Base-by-base conservation (phyloP, 2,888 invertebrate genomes). In the Tolmerus cingulatus region DNA sequence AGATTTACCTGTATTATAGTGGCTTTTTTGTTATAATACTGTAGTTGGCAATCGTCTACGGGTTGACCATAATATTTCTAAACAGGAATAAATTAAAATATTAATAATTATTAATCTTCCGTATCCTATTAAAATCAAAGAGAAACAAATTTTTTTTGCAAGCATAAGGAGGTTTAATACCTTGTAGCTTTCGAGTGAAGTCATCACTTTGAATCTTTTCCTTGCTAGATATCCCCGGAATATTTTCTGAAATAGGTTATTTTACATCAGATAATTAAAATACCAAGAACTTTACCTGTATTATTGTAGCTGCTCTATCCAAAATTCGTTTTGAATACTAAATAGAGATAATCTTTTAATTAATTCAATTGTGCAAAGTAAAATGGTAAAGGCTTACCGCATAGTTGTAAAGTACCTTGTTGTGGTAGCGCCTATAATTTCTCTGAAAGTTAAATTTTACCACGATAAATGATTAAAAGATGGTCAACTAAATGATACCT, bases 291-390 rank as follows among this genome's bases (percentile, higher is more conserved):
- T n/a, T 19, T 51, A 51, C 51, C 37, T 87, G 74, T 40, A 87
- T 87, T 74, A 19, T 46, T 14, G 51, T 81, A 12, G 87, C 87
- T 19, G 87, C 87, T 23, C n/a, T 23, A 46, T 34, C 23, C 19
- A 78, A 27, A n/a, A 66, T 37, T 37, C 37, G 37, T 19, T 34
- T 34, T 34, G 77, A 16, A 3, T 9, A 16, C 77, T 77, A 19
- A 0, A 34, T 34, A 1, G 9, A 40, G 34, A 34, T 5, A n/a
- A 51, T 51, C 7, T 5, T 1, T n/a, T 19, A n/a, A 19, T 40
- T 23, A 23, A 12, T 66, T 27, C 8, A 66, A 66, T 66, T 34
- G 9, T 1, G 0, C 5, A 37, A 19, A 34, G n/a, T 14, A 1
- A 5, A 40, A 34, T 30, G 5, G 5, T 37, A 34, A 77, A 37